These are phyloP conservation scores for Hanleya hanleyi DNA, from an alignment of 2,888 invertebrate species.

Conservation along the genomic window DNA sequence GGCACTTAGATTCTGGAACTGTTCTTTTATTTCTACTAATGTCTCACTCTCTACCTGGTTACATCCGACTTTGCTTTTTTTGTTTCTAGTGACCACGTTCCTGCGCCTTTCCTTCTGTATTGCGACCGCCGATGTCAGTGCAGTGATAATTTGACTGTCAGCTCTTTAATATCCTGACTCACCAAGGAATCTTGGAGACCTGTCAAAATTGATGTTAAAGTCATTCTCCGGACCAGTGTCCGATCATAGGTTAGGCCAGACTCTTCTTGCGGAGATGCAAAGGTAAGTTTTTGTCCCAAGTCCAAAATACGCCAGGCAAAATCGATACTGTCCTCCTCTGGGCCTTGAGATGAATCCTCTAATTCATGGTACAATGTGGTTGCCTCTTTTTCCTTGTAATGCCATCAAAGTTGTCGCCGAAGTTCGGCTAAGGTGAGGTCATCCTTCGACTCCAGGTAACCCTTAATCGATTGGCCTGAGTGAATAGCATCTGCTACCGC, in stretches of 20 bases:
- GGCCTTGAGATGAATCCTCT: background rate
- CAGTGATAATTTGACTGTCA: slow-evolving; percentile 6
- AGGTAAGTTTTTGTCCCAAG: slow-evolving; percentile 13
- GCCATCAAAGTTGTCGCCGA: background rate
- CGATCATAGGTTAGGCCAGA: slow-evolving; percentile 1
- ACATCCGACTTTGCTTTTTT: background rate
- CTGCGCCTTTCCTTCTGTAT: slow-evolving; percentile 3
- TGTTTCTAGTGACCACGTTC: background rate
- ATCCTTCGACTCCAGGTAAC: background rate
- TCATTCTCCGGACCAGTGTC: background rate
- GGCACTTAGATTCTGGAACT: background rate
- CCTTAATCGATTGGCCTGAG: background rate
- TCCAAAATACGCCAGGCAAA: slow-evolving; percentile 10
- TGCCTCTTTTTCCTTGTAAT: slow-evolving; percentile 14
- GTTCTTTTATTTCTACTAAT: background rate
- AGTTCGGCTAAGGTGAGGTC: background rate
- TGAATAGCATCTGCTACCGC: background rate
- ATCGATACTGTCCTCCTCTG: background rate
- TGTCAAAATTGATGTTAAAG: slow-evolving; percentile 2
- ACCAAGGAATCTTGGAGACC: background rate
- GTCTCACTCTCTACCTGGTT: background rate
- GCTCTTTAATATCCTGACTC: slow-evolving; percentile 13
- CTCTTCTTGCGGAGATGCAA: slow-evolving; percentile 11
- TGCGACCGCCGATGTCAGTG: slow-evolving; percentile 1
- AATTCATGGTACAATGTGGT: slow-evolving; percentile 22